Percentiles rank a stretch among this genome's conserved stretches.
These are phyloP conservation scores for Verasper variegatus DNA, from an alignment of 2,113 vertebrate species.

Conservation along the genomic window DNA sequence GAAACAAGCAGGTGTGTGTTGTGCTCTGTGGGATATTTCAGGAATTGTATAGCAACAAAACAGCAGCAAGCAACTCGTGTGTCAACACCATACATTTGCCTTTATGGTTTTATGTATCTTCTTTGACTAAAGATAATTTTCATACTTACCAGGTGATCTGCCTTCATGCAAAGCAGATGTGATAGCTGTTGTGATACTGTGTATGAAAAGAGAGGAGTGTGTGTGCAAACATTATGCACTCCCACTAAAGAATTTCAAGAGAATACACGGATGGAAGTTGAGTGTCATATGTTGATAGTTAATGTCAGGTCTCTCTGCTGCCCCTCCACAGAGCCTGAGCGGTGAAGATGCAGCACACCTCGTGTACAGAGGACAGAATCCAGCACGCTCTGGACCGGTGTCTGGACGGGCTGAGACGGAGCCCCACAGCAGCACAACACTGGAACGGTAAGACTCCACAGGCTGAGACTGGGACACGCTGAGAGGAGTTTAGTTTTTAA, in stretches of 20 bases:
- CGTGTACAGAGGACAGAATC: constrained; percentile 98
- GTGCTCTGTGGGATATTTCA: constrained; percentile 6
- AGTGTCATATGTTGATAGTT: not conserved
- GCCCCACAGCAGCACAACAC: constrained; percentile 79
- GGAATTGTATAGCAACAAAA: constrained; percentile 22
- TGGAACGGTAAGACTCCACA: constrained; percentile 88
- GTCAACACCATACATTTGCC: not conserved
- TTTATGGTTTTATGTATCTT: constrained; percentile 30
- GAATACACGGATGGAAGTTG: constrained; percentile 6
- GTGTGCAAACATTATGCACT: not conserved
- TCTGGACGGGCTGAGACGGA: constrained; percentile 88
- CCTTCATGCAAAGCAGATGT: constrained; percentile 67
- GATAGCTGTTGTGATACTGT: constrained; percentile 39
- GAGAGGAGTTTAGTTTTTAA: too few relatives aligned
- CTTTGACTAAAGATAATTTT: constrained; percentile 53
- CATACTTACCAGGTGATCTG: constrained; percentile 48
- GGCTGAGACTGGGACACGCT: too few relatives aligned
- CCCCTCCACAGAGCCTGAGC: constrained; percentile 83
- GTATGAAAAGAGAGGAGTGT: constrained; percentile 26
- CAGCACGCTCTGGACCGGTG: constrained; percentile 94
- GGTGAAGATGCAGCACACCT: constrained; percentile 94
- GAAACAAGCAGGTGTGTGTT: not conserved
- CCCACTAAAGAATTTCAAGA: constrained; percentile 4
- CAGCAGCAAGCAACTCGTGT: not conserved
- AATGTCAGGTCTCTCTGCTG: not conserved